phyloP scores from a whole-genome alignment of 2,888 invertebrate species.

The Athripsodes cinereus region DNA sequence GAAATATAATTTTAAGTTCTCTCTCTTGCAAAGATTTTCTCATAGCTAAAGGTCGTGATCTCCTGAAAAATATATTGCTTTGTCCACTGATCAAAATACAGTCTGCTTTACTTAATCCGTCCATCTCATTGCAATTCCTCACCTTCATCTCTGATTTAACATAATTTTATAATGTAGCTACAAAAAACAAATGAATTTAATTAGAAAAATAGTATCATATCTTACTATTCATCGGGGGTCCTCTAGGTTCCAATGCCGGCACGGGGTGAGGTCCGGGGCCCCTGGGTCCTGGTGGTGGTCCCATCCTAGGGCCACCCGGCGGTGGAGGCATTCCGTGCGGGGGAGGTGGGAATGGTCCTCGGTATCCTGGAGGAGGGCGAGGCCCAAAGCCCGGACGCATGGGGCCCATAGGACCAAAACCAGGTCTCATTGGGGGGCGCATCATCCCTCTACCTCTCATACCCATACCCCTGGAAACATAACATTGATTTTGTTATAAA shows the following conservation, averaged over 20 bases:
- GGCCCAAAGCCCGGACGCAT: constrained; percentile 12
- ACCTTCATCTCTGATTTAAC: no score
- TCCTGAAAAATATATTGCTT: no score
- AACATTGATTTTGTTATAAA: no score
- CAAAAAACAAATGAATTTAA: no score
- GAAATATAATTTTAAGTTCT: neutral
- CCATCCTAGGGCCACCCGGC: neutral
- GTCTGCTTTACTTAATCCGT: no score
- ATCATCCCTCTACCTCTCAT: constrained; percentile 14
- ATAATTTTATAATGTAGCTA: no score
- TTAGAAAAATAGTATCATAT: neutral
- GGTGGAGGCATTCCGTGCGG: neutral
- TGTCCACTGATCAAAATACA: no score
- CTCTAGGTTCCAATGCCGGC: constrained; percentile 13
- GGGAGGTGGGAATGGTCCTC: constrained; percentile 10
- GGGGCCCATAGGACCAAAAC: constrained; percentile 11
- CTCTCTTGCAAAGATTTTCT: no score
- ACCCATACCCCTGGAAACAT: constrained; percentile 16
- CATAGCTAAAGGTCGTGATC: no score
- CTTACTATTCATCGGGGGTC: constrained; percentile 15
- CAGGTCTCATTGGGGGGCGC: constrained; percentile 14
- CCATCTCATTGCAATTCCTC: no score
- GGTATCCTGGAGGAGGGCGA: neutral
- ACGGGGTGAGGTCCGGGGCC: constrained; percentile 17
- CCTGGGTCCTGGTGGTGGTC: constrained; percentile 5